Base-by-base conservation (phyloP, 2,888 invertebrate genomes). In the Ferdinandea cuprea region DNA sequence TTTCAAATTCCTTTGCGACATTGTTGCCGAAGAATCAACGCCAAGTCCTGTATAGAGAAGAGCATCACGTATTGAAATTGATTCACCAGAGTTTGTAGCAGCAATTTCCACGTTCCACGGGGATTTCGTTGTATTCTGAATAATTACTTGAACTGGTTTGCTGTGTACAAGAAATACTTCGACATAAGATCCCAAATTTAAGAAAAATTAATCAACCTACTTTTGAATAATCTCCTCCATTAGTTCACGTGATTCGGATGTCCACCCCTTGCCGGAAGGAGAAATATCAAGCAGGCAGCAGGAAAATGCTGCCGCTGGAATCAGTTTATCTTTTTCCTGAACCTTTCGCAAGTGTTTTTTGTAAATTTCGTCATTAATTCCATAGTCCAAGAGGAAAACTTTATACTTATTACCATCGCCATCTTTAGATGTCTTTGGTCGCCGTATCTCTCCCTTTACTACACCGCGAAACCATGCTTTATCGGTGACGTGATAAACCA, bases 311-410 rank as follows among this genome's bases (percentile, higher is more conserved):
- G 93, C 91, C 0, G 92, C 92, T 2, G 91, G 92, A 0, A 92
- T 90, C 1, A 89, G 87, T 17, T 91, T 89, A 40, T 92, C 87
- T 7, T 89, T 89, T 0, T 91, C 88, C 0, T 92, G 92, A 28
- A 94, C 88, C 28, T 92, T 89, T 35, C 91, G 92, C 58, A 93
- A 90, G 68, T 91, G 91, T 46, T 92, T 91, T 66, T 91, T 89
- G 1, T 91, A 86, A 1, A 93, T 91, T 0, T 88, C 86, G 73
- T 93, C 92, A 0, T 89, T 90, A 85, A 92, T 91, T 1, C 95
- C 96, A 85, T 93, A 93, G 88, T 96, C 95, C 17, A 95, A 90
- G 85, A 93, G 93, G 86, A 93, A 93, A 2, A 95, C 92, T 25
- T 92, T 91, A 86, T 92, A 93, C 0, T 88, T 72, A 1, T 37